Conservation (phyloP, 2,113 vertebrate genomes). For the Xyrauchen texanus region DNA sequence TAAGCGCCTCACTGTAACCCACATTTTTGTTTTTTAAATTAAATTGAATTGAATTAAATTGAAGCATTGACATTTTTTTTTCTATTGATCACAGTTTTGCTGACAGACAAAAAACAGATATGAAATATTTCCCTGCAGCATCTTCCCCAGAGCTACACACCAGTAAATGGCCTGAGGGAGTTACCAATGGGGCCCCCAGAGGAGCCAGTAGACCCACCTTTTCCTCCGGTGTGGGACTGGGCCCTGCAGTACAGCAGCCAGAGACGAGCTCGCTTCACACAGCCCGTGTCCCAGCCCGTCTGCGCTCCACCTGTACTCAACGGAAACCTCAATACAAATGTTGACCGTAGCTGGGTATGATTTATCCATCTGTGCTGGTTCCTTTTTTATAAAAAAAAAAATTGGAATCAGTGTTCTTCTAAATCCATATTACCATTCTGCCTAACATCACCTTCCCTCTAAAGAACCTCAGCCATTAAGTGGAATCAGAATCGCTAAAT, state of each 20-base stretch:
- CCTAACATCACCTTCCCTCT: too few species aligned
- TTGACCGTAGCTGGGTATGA: conserved; percentile 71
- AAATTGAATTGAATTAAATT: too few species aligned
- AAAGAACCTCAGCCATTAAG: too few species aligned
- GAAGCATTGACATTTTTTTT: too few species aligned
- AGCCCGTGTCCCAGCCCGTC: conserved; percentile 65
- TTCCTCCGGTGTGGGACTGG: conserved; percentile 87
- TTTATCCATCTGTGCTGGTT: neutral
- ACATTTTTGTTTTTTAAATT: too few species aligned
- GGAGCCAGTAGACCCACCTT: conserved; percentile 59
- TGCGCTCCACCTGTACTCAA: conserved; percentile 63
- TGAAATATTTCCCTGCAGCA: conserved; percentile 61
- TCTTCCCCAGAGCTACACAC: conserved; percentile 79
- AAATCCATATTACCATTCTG: too few species aligned
- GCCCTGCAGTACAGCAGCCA: conserved; percentile 78
- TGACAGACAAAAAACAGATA: neutral
- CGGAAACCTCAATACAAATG: conserved; percentile 66
- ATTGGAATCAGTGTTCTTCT: too few species aligned
- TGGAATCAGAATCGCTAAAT: too few species aligned
- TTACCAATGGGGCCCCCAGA: conserved; percentile 58
- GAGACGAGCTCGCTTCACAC: conserved; percentile 77
- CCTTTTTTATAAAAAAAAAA: too few species aligned
- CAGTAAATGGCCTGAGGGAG: conserved; percentile 75
- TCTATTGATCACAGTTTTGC: too few species aligned
- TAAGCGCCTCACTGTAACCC: too few species aligned